These are phyloP conservation scores for Oreochromis grahami DNA, from an alignment of 2,797 vertebrate species.

Conservation along the genomic window DNA sequence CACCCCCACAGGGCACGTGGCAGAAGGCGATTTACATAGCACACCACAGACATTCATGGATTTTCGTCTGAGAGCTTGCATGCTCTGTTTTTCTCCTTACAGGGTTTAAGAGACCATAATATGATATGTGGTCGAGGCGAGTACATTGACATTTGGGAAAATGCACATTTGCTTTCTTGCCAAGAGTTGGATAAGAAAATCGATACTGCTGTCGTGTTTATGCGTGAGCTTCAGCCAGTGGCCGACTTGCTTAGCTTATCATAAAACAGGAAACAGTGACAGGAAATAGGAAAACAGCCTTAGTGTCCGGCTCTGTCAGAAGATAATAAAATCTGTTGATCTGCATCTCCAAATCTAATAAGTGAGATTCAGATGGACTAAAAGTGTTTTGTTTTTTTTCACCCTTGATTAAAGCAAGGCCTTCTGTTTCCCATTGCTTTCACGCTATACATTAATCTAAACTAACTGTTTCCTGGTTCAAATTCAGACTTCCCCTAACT, in stretches of 20 bases:
- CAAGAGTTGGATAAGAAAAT: neutral
- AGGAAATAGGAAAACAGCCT: neutral
- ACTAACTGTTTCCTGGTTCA: neutral
- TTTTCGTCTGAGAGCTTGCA: neutral
- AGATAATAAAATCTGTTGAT: neutral
- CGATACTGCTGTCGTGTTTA: neutral
- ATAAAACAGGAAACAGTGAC: neutral
- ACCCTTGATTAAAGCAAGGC: neutral
- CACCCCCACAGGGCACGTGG: neutral
- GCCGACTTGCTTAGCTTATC: neutral
- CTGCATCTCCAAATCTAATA: neutral
- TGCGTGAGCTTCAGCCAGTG: neutral
- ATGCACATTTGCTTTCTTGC: neutral
- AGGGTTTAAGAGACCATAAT: neutral
- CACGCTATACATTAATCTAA: neutral
- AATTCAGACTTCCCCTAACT: neutral
- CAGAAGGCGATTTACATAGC: conserved; percentile 12
- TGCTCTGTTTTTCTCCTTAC: neutral
- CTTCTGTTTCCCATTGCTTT: neutral
- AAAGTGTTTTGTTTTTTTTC: neutral
- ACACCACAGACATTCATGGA: neutral
- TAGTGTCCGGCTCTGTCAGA: neutral
- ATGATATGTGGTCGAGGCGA: neutral
- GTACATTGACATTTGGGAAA: neutral
- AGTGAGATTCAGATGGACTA: neutral